These are phyloP conservation scores for Prionchulus punctatus DNA, from an alignment of 2,888 invertebrate genomes.

Conservation along the genomic window DNA sequence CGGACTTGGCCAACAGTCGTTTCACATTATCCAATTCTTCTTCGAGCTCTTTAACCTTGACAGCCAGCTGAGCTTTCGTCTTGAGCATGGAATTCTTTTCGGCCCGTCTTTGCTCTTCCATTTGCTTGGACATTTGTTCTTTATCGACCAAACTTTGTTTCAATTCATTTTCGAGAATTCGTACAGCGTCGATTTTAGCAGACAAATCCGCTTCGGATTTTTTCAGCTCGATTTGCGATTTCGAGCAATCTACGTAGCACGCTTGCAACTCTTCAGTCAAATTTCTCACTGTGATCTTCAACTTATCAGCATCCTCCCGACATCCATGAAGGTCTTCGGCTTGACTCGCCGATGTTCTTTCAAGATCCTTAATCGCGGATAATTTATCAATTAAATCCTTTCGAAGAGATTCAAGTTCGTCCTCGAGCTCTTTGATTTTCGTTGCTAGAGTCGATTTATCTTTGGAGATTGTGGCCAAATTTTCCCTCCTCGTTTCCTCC, in stretches of 20 bases:
- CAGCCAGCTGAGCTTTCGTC: not conserved
- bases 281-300: no score
- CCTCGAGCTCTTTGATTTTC: conserved; percentile 24
- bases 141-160: not conserved
- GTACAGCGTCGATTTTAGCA: not conserved
- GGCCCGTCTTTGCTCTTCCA: no score
- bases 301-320: no score
- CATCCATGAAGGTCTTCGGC: no score
- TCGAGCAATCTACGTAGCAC: not conserved
- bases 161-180: not conserved
- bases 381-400: conserved; percentile 7
- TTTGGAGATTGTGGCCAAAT: no score
- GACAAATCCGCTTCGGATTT: not conserved
- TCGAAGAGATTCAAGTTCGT: not conserved
- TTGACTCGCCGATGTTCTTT: no score
- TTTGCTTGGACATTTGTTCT: no score
- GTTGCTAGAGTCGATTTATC: conserved; percentile 21
- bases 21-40: not conserved
- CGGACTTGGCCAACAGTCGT: not conserved
- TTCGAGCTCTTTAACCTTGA: not conserved
- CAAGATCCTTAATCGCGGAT: no score
- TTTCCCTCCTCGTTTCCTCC: no score
- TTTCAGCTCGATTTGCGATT: not conserved
- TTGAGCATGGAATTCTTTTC: no score
- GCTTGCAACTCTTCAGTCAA: not conserved